phyloP scores from a whole-genome alignment of 2,113 vertebrate species.

The Guaruba guarouba region DNA sequence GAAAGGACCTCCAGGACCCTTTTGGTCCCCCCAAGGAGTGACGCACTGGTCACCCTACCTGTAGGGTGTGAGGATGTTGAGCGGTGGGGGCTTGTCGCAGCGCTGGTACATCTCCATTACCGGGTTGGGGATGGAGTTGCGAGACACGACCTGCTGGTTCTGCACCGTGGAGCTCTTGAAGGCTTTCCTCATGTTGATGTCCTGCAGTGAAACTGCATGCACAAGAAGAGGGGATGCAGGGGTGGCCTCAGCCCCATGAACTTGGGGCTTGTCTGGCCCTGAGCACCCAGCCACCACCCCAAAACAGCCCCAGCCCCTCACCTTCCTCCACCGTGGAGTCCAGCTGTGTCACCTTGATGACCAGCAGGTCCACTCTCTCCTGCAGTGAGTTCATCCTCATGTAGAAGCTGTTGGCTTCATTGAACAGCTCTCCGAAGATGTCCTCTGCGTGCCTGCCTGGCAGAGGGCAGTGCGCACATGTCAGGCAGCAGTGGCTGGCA shows the following conservation, averaged over 20 bases:
- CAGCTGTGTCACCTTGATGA: conserved; percentile 91
- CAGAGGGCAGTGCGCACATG: rapidly evolving
- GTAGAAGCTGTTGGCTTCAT: conserved; percentile 92
- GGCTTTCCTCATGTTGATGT: conserved; percentile 95
- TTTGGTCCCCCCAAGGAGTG: rapidly evolving
- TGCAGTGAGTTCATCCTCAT: conserved; percentile 91
- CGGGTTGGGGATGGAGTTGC: conserved; percentile 89
- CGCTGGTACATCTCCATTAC: conserved; percentile 93
- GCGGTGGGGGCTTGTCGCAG: conserved; percentile 88
- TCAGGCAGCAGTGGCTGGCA: not conserved
- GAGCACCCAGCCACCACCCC: rapidly evolving
- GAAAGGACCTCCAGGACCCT: not conserved
- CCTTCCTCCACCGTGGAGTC: conserved; percentile 95
- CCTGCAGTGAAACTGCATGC: conserved; percentile 87
- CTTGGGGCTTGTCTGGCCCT: rapidly evolving
- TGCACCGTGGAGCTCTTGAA: conserved; percentile 92
- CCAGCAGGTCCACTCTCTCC: conserved; percentile 90
- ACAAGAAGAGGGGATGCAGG: not conserved
- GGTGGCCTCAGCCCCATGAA: not conserved
- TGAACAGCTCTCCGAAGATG: conserved; percentile 92
- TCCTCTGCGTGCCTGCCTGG: conserved; percentile 88
- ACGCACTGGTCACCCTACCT: conserved; percentile 57
- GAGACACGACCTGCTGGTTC: conserved; percentile 92
- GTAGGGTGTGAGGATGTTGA: conserved; percentile 91
- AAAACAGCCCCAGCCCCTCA: conserved; percentile 6